Base-by-base conservation (phyloP, 1,140 invertebrate species). In the Zaprionus taronus region DNA sequence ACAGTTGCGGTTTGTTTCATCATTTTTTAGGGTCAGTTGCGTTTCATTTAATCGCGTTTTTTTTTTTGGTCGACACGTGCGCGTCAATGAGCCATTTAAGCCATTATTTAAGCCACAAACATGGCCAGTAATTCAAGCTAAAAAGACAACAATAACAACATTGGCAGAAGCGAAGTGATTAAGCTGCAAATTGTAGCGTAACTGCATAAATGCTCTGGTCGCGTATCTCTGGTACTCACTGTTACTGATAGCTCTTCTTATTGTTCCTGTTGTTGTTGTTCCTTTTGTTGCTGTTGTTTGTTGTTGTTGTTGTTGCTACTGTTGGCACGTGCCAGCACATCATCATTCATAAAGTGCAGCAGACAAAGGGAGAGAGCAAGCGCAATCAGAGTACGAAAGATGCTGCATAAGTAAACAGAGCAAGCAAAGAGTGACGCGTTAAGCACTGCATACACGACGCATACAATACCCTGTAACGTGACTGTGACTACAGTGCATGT, bases 271-370 rank as follows among this genome's bases (percentile, higher is more conserved):
- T 67, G 62, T 15, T 67, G 78, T 61, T 57, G 66, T 34, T 79
- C 56, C 4, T 66, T 49, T 5, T 61, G 38, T 12, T 47, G 60
- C 5, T 74, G 56, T 20, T 66, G 20, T 20, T 20, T 20, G 20
- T 20, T 20, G 64, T 31, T 44, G 53, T 15, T 72, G 41, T 44
- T 76, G 72, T 17, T 68, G 78, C 58, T 60, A 72, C 41, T 80
- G 63, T 34, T 28, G 71, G 74, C 80, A 89, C 84, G 83, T 87
- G 84, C 77, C 72, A 26, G 80, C 58, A 74, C 55, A 70, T 63
- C 77, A 78, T 78, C 73, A 83, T 86, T 86, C 80, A 87, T 77
- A 86, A 86, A 85, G 41, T 79, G 82, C 83, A 85, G 56, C 56
- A 20, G n/a, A 44, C 51, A 22, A 17, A 47, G 41, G 7, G 53